phyloP scores from a whole-genome alignment of 2,797 vertebrate genomes.

The Taenioides sp. region DNA sequence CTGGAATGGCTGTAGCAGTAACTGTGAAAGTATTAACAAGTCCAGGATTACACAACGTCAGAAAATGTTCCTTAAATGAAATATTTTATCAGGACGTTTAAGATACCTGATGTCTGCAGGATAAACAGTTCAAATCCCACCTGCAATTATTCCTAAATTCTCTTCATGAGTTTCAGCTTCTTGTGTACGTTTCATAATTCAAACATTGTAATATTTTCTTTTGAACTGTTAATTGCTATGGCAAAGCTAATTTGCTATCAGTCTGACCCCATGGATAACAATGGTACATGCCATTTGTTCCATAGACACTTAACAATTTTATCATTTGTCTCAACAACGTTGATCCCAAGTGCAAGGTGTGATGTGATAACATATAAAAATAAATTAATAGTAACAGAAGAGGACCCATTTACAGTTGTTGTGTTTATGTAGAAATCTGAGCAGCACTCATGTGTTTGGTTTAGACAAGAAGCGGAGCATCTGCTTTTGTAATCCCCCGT shows the following conservation, averaged over 20 bases:
- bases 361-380: neutral
- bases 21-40: slow-evolving; percentile 17
- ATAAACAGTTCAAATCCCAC: neutral
- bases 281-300: neutral
- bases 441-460: slow-evolving; percentile 10
- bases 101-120: neutral
- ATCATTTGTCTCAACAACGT: neutral
- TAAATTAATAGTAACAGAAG: neutral
- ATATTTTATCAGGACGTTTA: neutral
- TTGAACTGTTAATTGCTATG: neutral
- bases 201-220: neutral
- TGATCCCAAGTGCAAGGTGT: neutral
- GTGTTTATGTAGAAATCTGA: neutral
- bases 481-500: slow-evolving; percentile 48
- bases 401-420: neutral
- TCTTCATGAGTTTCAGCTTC: no score
- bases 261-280: neutral
- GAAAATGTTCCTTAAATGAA: neutral
- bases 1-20: slow-evolving; percentile 37
- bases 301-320: neutral
- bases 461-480: slow-evolving; percentile 36
- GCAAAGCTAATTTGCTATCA: neutral
- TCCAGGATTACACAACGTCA: neutral
- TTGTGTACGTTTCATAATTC: neutral
- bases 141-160: neutral